A percentile compares a stretch with the other conserved stretches of the same genome.
phyloP scores from a whole-genome alignment of 2,113 vertebrate genomes.

The Muntiacus muntjak region DNA sequence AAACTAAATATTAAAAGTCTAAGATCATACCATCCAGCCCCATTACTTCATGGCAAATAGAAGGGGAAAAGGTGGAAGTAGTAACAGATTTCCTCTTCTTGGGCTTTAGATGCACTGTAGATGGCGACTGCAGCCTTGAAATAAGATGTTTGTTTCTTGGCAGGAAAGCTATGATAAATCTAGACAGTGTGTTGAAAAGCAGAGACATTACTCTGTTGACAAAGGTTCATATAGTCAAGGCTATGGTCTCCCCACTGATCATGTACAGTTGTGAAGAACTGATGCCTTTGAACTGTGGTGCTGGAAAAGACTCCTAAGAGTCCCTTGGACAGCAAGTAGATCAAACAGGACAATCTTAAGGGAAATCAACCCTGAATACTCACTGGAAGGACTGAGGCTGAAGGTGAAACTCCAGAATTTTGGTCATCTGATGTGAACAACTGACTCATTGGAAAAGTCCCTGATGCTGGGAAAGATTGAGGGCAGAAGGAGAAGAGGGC shows the following conservation, averaged over 20 bases:
- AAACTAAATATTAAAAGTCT: neutral
- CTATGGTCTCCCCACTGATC: accelerated
- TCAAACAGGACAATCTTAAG: neutral
- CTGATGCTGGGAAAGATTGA: neutral
- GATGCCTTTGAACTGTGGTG: accelerated
- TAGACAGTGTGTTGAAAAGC: neutral
- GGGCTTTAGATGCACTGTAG: neutral
- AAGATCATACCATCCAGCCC: neutral
- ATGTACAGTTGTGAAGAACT: neutral
- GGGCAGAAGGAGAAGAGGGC: neutral
- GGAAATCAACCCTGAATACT: neutral
- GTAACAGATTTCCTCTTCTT: neutral
- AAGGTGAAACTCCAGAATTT: neutral
- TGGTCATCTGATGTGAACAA: neutral
- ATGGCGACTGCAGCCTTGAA: neutral
- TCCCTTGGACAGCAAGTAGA: neutral
- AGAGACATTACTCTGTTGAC: neutral
- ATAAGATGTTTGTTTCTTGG: neutral
- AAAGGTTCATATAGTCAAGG: neutral
- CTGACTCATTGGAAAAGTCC: neutral
- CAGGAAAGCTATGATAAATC: neutral
- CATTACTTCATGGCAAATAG: neutral
- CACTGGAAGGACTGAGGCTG: neutral
- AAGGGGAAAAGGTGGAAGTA: accelerated
- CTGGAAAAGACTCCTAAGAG: neutral